phyloP scores from a whole-genome alignment of 2,888 invertebrate species.

The Chelonus formosanus region DNA sequence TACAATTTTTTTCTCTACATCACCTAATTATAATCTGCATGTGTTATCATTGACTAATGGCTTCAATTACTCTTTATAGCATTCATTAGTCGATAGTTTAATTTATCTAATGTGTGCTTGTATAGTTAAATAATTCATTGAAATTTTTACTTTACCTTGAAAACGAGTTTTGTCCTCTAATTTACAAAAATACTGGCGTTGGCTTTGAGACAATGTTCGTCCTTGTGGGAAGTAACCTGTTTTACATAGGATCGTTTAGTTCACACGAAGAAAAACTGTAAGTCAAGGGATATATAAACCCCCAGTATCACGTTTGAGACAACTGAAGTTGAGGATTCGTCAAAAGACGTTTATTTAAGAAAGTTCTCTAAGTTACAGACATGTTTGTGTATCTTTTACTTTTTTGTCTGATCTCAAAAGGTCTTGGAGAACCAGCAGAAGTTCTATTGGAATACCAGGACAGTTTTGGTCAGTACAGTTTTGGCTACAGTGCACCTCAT shows the following conservation, averaged over 20 bases:
- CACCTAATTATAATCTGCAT: too few species aligned
- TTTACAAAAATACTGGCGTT: slow-evolving; percentile 8
- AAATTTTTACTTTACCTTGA: not conserved
- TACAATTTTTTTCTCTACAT: too few species aligned
- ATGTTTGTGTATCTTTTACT: slow-evolving; percentile 35
- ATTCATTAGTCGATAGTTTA: too few species aligned
- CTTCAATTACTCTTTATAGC: too few species aligned
- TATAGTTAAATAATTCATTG: not conserved
- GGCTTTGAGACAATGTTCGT: slow-evolving; percentile 11
- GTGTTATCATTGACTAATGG: too few species aligned
- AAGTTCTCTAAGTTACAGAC: not conserved
- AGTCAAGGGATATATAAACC: slow-evolving; percentile 28
- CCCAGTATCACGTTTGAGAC: slow-evolving; percentile 33
- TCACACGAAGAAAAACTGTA: not conserved
- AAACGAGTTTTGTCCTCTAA: slow-evolving; percentile 5
- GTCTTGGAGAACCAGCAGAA: slow-evolving; percentile 40
- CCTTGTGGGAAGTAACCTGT: slow-evolving; percentile 28
- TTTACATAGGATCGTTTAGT: slow-evolving; percentile 3
- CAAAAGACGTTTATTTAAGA: not conserved
- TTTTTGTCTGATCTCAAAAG: slow-evolving; percentile 39
- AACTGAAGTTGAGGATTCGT: slow-evolving; percentile 13
- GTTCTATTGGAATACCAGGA: slow-evolving; percentile 59
- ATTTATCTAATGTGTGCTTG: too few species aligned
- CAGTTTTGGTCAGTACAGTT: slow-evolving; percentile 64
- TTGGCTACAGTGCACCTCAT: slow-evolving; percentile 60